Base-by-base conservation (phyloP, 2,888 invertebrate species). In the Lasioglossum figueresi region DNA sequence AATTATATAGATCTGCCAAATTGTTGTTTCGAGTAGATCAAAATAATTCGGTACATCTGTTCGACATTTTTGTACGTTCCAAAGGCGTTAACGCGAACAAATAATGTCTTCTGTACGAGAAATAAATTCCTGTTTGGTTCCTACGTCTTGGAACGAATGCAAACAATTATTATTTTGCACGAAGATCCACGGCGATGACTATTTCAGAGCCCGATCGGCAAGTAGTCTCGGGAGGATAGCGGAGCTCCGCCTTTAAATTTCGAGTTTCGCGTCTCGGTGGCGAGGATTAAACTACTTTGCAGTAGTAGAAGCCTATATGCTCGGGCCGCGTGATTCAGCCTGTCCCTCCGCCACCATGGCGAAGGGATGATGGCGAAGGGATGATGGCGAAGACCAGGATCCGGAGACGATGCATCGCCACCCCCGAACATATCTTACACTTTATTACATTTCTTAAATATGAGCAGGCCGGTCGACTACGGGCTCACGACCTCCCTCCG, bases 381-480 rank as follows among this genome's bases (percentile, higher is more conserved):
- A 16, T 27, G 75, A 40, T n/a, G 31, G 40, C 10, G 37, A 16
- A 5, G 23, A 56, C 19, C 43, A 40, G 27, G 75, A 48, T 71
- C 59, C 40, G 73, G 56, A 45, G 84, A 88, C 90, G 87, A 90
- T 89, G 90, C 91, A 91, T 91, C 86, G 88, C 88, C 84, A 71
- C 74, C 14, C 63, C 70, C 79, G 88, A 84, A 89, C 90, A 90
- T 92, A 93, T 93, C 92, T 92, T 91, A 92, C 92, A 92, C 90
- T 91, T 92, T 93, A 93, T 93, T 93, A 93, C 92, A 86, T 92
- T 93, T 93, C 92, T 91, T 93, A 92, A 92, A 92, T 92, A 93
- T 89, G 89, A 91, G 87, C 88, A 87, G 88, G 78, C 88, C 40
- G 87, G 87, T 37, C 68, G 68, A 84, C 84, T 82, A 83, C 86